Evolutionary conservation across 2,797 vertebrate species (phyloP).

Genomic region (Pseudocheirus occidentalis): DNA sequence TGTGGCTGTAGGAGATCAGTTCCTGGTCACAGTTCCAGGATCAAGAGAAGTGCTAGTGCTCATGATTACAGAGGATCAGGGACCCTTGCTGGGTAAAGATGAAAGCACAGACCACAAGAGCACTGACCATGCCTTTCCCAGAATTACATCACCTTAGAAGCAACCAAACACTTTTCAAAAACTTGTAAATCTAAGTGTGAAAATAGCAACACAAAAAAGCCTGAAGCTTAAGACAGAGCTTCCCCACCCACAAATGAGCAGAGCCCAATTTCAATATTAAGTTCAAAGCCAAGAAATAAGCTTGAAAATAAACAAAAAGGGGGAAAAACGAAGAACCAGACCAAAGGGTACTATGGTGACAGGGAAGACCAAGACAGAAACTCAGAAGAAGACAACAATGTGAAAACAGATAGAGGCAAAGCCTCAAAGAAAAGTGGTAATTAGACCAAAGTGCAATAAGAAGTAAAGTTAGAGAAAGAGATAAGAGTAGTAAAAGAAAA

Average conservation of each 20-base stretch:
- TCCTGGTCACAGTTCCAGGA: not conserved
- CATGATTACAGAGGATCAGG: rapidly evolving
- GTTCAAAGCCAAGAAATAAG: not conserved
- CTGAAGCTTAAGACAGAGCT: not conserved
- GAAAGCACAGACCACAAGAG: no score
- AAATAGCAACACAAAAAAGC: not conserved
- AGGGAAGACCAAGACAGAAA: no score
- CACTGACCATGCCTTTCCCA: no score
- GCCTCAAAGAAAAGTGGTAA: no score
- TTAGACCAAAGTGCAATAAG: no score
- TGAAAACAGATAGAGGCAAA: no score
- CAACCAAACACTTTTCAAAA: not conserved
- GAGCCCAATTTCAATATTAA: not conserved
- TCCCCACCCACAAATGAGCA: not conserved
- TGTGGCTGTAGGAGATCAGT: not conserved
- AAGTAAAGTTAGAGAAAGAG: no score
- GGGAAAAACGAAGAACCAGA: not conserved
- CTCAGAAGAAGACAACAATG: not conserved
- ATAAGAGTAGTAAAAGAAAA: no score
- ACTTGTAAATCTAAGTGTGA: not conserved
- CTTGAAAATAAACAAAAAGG: not conserved
- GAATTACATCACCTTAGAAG: not conserved
- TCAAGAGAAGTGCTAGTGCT: not conserved
- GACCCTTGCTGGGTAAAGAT: no score
- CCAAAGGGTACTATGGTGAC: not conserved